Percentiles rank a stretch among this genome's conserved stretches.
Evolutionary conservation across 2,888 invertebrate genomes (phyloP).

Genomic region (Polydrusus pterygomalis): DNA sequence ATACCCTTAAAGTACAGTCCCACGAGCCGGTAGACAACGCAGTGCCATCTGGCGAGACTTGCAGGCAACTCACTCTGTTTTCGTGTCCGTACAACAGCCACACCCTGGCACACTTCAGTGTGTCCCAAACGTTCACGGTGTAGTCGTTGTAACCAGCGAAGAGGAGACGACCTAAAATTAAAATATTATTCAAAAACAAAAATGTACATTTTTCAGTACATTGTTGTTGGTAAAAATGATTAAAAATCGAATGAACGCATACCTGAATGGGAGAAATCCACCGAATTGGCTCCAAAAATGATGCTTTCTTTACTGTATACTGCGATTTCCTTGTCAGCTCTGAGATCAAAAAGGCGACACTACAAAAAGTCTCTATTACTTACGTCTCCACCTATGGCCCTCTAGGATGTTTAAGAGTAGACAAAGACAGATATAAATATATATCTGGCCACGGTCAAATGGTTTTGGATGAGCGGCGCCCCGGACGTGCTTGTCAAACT

Average conservation of each 20-base stretch:
- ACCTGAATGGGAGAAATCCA: constrained; percentile 95
- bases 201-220: background rate
- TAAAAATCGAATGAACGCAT: background rate
- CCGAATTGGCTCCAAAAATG: constrained; percentile 97
- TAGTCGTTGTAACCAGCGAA: constrained; percentile 99
- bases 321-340: constrained; percentile 98
- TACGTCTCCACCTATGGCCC: no score
- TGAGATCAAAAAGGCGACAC: constrained; percentile 97
- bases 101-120: constrained; percentile 92
- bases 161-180: constrained; percentile 84
- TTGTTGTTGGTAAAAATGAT: background rate
- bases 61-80: constrained; percentile 93
- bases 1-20: constrained; percentile 92
- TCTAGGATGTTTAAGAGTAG: no score
- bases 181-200: background rate
- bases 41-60: constrained; percentile 97
- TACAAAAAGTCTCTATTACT: no score
- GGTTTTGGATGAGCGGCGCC: no score
- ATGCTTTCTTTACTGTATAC: constrained; percentile 97
- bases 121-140: constrained; percentile 99
- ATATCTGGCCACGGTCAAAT: no score
- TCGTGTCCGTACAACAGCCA: constrained; percentile 96
- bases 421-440: no score
- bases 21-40: constrained; percentile 98
- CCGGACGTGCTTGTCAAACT: no score